Conservation (phyloP, 2,888 invertebrate genomes). For the Drosophila prolongata region DNA sequence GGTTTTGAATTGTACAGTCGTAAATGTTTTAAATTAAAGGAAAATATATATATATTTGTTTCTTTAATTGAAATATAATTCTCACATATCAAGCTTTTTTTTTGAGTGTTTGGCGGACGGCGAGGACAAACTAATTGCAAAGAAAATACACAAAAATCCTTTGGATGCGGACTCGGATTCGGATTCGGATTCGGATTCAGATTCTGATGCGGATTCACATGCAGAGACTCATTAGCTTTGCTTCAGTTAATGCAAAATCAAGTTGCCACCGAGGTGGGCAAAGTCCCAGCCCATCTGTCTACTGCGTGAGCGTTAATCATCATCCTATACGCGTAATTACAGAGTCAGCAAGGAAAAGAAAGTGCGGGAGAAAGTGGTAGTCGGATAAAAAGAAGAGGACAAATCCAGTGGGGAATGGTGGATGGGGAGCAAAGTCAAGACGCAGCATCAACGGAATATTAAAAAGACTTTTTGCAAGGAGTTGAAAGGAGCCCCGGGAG, state of each 20-base stretch:
- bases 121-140: conserved; percentile 74
- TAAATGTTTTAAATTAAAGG: too few species aligned
- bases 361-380: conserved; percentile 6
- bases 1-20: too few species aligned
- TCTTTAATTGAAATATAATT: too few species aligned
- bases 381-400: not conserved
- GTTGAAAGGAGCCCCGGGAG: conserved; percentile 30
- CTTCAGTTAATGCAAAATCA: conserved; percentile 76
- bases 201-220: conserved; percentile 60
- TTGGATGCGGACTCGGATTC: conserved; percentile 56
- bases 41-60: too few species aligned
- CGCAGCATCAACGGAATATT: conserved; percentile 64
- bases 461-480: conserved; percentile 66
- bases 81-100: not conserved
- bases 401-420: not conserved
- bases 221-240: conserved; percentile 76
- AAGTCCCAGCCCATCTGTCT: conserved; percentile 12
- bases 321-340: conserved; percentile 81
- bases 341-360: conserved; percentile 54
- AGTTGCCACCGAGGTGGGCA: conserved; percentile 46
- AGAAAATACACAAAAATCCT: conserved; percentile 71
- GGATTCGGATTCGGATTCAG: conserved; percentile 45
- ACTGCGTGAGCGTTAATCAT: conserved; percentile 79
- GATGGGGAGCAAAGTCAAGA: conserved; percentile 20
- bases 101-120: not conserved